Base-by-base conservation (phyloP, 2,113 vertebrate species). In the Zosterops borbonicus region DNA sequence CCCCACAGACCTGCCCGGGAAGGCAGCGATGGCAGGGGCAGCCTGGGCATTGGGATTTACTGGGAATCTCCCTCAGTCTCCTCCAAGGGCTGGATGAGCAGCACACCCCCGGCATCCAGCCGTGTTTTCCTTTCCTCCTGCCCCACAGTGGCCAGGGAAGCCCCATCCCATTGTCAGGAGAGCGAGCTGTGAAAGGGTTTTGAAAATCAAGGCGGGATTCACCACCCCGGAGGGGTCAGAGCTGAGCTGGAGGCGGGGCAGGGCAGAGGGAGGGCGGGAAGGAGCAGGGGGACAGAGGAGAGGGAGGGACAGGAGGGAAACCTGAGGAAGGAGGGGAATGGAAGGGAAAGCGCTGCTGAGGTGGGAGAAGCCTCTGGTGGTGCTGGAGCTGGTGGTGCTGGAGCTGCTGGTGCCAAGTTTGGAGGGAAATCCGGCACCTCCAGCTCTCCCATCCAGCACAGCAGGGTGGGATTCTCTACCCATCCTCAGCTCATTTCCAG, bases 181-280 rank as follows among this genome's bases (percentile, higher is more conserved):
- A 23, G 21, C 22, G 21, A 47, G 46, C 20, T 23, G 21, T 23
- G 46, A 12, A 47, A 47, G 23, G 46, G 46, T 23, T 23, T 47
- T 47, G 21, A 9, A 12, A 47, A 47, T 47, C 46, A 23, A 47
- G 46, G 46, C 46, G 11, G 46, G 42, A 8, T 59, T 50, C 47
- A 15, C 64, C 86, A 53, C n/a, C 84, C 60, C 47, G 9, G 82
- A 14, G 12, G 83, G 86, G 88, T 11, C 10, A 13, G 77, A 85
- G 78, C 76, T 2, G 6, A 83, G 79, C 63, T 70, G 87, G 90
- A 28, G 52, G 82, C 53, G 17, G 28, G 0, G 68, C 0, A 1
- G 58, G 82, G 67, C 92, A 85, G 87, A 87, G 83, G 70, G 90
- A 91, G 31, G 42, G 60, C 22, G 27, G 75, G 84, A 41, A 63